Conservation (phyloP, 1,140 invertebrate genomes). For the Telenomus remus region DNA sequence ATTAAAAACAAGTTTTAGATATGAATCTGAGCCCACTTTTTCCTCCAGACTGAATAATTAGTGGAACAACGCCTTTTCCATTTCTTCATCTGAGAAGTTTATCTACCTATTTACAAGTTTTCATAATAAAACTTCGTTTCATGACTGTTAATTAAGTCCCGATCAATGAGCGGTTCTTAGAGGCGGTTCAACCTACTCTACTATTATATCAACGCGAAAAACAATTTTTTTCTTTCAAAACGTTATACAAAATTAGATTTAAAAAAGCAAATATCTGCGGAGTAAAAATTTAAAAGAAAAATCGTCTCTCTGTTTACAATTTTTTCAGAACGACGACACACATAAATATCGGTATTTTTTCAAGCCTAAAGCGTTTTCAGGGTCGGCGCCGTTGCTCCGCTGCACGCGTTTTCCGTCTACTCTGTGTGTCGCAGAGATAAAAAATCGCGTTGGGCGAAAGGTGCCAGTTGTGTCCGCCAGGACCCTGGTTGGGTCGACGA, state of each 20-base stretch:
- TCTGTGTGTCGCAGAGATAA: conserved; percentile 21
- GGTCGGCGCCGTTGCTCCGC: conserved; percentile 44
- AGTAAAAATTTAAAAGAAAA: no score
- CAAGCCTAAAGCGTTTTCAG: conserved; percentile 57
- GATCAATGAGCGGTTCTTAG: no score
- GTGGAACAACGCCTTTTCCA: conserved; percentile 47
- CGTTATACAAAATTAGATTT: no score
- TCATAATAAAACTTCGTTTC: no score
- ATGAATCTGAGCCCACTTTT: conserved; percentile 57
- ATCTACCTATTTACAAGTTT: no score
- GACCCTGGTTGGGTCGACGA: conserved; percentile 23
- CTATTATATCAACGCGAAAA: no score
- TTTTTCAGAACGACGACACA: conserved; percentile 39
- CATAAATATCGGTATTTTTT: conserved; percentile 59
- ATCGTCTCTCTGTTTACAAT: no score
- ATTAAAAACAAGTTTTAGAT: conserved; percentile 57
- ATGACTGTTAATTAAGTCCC: no score
- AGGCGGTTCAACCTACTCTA: no score
- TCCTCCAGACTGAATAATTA: conserved; percentile 53
- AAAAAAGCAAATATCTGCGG: no score
- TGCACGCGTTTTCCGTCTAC: conserved; percentile 52
- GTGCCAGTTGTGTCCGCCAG: conserved; percentile 27
- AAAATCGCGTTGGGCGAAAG: conserved; percentile 35
- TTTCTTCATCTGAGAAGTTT: conserved; percentile 7
- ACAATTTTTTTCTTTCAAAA: no score